Base-by-base conservation (phyloP, 2,888 invertebrate species). In the Acleris laterana region DNA sequence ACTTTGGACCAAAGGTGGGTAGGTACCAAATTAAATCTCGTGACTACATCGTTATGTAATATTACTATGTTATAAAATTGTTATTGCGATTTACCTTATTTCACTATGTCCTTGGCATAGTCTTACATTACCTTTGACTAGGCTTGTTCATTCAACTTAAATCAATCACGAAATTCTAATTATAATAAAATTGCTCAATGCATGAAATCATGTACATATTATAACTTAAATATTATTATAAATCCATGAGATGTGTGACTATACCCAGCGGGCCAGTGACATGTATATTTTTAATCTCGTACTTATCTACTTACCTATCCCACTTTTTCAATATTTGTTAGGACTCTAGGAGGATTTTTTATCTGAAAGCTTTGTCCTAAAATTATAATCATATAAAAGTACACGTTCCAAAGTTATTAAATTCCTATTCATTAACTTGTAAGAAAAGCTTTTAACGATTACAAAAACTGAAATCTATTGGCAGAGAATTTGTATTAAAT, bases 161-260 rank as follows among this genome's bases (percentile, higher is more conserved):
- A 19, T 63, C 50, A 50, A 42, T 65, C 65, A 65, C 56, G 42
- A 19, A 61, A 55, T 65, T 44, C 22, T 60, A 65, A 65, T 59
- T 64, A 16, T 59, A 48, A 76, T 70, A 76, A 74, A 76, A 76
- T 84, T 84, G 84, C 84, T 84, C 83, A 85, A 84, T 78, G 81
- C 79, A 81, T 83, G 68, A 73, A 74, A 66, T 42, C 72, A 58
- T 75, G 73, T 78, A 74, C 68, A 74, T 78, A 74, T 61, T 53
- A 63, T 58, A 50, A 57, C 53, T 56, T 50, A 62, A 62, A 25
- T 60, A 63, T 48, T 49, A 38, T 22, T 32, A 20, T 46, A 28
- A 25, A 22, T 44, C 6, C 42, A 22, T 16, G 42, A 56, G 11
- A 56, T 22, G 16, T 16, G 22, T 22, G 3, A 44, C 5, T 9